These are phyloP conservation scores for Dynastes tityus DNA, from an alignment of 2,888 invertebrate genomes.

Conservation along the genomic window DNA sequence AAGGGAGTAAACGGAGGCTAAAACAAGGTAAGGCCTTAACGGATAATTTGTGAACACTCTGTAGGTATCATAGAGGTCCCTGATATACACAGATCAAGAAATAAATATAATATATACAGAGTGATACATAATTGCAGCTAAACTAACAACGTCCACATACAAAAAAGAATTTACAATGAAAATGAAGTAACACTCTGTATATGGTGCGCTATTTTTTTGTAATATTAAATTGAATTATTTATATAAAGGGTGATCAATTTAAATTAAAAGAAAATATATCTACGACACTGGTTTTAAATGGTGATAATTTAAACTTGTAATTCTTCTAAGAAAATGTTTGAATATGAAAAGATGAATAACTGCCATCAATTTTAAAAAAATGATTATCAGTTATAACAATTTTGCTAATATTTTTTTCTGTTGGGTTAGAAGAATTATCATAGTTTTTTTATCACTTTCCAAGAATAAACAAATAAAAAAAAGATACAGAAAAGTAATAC, in stretches of 20 bases:
- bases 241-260: not conserved
- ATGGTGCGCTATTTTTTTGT: conserved; percentile 1
- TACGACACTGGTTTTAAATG: not conserved
- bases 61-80: not conserved
- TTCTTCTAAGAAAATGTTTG: conserved; percentile 42
- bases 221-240: not conserved
- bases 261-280: not conserved
- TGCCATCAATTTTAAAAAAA: conserved; percentile 20
- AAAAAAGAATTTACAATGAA: too few relatives aligned
- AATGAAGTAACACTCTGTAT: conserved; percentile 32
- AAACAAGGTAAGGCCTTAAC: too few relatives aligned
- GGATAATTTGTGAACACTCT: not conserved
- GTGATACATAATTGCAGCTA: conserved; percentile 20
- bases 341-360: conserved; percentile 12
- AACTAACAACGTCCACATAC: conserved; percentile 31
- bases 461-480: not conserved
- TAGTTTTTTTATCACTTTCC: conserved; percentile 30
- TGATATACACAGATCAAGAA: not conserved
- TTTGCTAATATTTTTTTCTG: conserved; percentile 1
- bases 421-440: conserved; percentile 46
- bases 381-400: not conserved
- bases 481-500: not conserved
- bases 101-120: conserved; percentile 25
- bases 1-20: not conserved
- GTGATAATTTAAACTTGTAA: conserved; percentile 43